Percentiles rank a stretch among this genome's conserved stretches.
Conservation (phyloP, 2,113 vertebrate species). For the Chaetorhynchus papuensis region DNA sequence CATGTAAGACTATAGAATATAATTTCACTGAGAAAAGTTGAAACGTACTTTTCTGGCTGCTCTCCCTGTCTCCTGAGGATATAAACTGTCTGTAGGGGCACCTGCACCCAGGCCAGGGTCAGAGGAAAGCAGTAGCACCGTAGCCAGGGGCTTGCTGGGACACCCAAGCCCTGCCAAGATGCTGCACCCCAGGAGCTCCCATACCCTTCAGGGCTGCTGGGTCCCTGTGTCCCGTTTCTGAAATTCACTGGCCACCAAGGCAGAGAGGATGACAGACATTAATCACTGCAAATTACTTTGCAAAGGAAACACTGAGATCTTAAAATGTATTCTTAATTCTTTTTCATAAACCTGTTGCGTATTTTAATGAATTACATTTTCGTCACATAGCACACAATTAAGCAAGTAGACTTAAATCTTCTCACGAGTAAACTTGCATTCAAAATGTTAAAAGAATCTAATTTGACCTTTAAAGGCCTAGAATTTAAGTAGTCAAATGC, state of each 20-base stretch:
- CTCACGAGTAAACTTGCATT: not conserved
- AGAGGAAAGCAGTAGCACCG: not conserved
- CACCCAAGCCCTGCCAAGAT: not conserved
- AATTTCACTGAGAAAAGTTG: not conserved
- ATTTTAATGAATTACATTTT: not conserved
- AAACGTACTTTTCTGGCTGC: accelerated
- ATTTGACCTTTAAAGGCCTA: not conserved
- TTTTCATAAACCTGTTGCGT: not conserved
- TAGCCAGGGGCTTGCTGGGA: accelerated
- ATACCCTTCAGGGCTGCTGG: accelerated
- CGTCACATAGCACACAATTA: not conserved
- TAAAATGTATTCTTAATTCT: not conserved
- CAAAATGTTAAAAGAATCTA: not conserved
- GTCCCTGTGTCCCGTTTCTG: accelerated
- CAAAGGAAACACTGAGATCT: not conserved
- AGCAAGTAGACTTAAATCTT: not conserved
- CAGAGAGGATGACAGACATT: not conserved
- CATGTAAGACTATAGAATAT: accelerated
- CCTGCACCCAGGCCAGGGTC: accelerated
- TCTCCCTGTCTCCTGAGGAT: accelerated
- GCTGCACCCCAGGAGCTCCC: accelerated
- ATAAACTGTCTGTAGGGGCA: accelerated
- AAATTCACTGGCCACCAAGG: not conserved
- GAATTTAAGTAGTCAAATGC: not conserved
- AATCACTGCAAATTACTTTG: not conserved